Conservation (phyloP, 2,113 vertebrate species). For the Ictalurus furcatus region DNA sequence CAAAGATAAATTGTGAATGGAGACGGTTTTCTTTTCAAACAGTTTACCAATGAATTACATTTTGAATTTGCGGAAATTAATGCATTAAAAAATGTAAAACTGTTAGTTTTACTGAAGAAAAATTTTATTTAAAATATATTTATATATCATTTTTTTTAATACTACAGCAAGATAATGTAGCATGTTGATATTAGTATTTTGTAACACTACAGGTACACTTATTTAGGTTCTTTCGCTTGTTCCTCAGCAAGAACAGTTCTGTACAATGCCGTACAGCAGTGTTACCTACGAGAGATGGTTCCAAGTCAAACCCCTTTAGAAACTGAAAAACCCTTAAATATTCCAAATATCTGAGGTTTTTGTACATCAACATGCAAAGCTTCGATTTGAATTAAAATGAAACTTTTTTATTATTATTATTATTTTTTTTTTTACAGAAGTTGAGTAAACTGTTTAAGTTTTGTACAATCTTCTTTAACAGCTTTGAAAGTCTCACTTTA, state of each 20-base stretch:
- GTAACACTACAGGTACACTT: background rate
- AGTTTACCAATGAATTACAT: background rate
- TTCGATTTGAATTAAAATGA: background rate
- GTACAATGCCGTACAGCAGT: background rate
- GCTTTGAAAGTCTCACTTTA: background rate
- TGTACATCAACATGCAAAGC: background rate
- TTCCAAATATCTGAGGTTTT: background rate
- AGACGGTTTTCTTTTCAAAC: background rate
- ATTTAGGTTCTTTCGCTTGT: background rate
- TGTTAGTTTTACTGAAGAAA: no score
- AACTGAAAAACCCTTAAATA: background rate
- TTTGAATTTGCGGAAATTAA: background rate
- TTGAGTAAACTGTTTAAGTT: background rate
- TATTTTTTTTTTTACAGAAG: background rate
- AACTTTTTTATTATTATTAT: background rate
- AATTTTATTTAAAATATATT: background rate
- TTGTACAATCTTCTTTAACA: background rate
- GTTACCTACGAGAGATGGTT: background rate
- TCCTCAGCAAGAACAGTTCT: background rate
- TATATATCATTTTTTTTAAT: background rate
- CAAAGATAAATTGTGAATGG: background rate
- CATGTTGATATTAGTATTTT: background rate
- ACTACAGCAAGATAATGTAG: background rate
- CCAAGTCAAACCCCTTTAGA: background rate
- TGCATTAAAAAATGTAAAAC: background rate